Evolutionary conservation across 2,888 invertebrate species (phyloP).

Genomic region (Troides helena): DNA sequence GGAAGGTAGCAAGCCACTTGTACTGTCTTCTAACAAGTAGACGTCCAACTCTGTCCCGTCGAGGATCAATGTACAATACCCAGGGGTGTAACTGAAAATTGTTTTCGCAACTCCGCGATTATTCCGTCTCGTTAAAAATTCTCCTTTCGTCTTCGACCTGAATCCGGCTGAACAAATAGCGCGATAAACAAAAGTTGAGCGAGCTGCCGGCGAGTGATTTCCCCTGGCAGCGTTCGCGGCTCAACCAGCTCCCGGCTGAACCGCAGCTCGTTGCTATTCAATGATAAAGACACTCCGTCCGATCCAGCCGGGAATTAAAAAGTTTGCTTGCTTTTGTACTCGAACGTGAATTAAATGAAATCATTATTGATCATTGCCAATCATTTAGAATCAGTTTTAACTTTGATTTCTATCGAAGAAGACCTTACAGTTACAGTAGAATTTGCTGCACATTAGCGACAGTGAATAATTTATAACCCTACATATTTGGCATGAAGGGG

Average conservation of each 20-base stretch:
- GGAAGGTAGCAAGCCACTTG: no score
- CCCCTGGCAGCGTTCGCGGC: conserved; percentile 22
- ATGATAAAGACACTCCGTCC: conserved; percentile 23
- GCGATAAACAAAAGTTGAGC: conserved; percentile 27
- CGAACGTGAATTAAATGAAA: conserved; percentile 16
- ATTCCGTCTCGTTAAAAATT: conserved; percentile 21
- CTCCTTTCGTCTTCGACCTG: conserved; percentile 8
- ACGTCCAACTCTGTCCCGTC: no score
- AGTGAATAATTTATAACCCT: no score
- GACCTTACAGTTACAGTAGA: no score
- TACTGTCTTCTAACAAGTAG: no score
- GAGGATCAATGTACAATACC: no score
- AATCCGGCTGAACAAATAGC: conserved; percentile 22
- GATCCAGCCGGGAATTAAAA: conserved; percentile 19
- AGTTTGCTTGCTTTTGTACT: conserved; percentile 12
- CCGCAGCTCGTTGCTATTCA: conserved; percentile 24
- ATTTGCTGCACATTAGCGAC: no score
- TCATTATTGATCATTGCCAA: neutral
- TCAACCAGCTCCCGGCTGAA: conserved; percentile 16
- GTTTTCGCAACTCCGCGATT: neutral
- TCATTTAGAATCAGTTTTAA: no score
- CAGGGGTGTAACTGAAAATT: no score
- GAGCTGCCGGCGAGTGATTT: conserved; percentile 19
- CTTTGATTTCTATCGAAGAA: neutral
- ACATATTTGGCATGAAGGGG: no score